phyloP scores from a whole-genome alignment of 2,797 vertebrate genomes.

The Cetoscarus ocellatus region DNA sequence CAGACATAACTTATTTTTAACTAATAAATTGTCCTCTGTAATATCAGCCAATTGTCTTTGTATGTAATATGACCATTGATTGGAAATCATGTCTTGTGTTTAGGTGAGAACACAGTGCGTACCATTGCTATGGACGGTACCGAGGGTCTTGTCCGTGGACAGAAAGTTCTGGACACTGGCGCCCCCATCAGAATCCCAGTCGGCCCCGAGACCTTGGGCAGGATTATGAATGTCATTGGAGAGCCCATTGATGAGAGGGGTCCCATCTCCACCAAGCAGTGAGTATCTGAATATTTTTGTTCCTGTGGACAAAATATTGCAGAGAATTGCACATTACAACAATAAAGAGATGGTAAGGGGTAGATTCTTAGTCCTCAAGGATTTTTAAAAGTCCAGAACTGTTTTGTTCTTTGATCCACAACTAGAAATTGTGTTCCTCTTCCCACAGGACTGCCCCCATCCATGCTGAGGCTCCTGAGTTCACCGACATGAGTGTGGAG shows the following conservation, averaged over 20 bases:
- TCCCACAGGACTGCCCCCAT: slow-evolving; percentile 90
- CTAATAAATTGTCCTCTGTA: no score
- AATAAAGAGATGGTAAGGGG: no score
- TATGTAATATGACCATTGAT: no score
- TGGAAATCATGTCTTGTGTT: background rate
- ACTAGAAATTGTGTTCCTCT: no score
- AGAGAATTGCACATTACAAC: no score
- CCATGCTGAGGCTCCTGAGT: slow-evolving; percentile 96
- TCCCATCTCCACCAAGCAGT: slow-evolving; percentile 96
- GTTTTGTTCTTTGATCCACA: no score
- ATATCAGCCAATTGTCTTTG: no score
- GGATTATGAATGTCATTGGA: slow-evolving; percentile 99
- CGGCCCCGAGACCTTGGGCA: slow-evolving; percentile 95
- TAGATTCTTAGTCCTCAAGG: no score
- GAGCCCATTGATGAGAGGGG: slow-evolving; percentile 97
- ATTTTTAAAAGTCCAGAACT: no score
- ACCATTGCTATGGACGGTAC: slow-evolving; percentile 99
- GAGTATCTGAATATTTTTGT: slow-evolving; percentile 59
- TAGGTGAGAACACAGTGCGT: slow-evolving; percentile 96
- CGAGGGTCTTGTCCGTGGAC: slow-evolving; percentile 95
- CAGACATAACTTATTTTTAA: no score
- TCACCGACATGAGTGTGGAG: slow-evolving; percentile 98
- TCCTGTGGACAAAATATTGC: no score
- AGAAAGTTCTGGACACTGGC: slow-evolving; percentile 94
- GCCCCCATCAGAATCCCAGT: slow-evolving; percentile 97